Base-by-base conservation (phyloP, 2,797 vertebrate species). In the Coendou prehensilis region DNA sequence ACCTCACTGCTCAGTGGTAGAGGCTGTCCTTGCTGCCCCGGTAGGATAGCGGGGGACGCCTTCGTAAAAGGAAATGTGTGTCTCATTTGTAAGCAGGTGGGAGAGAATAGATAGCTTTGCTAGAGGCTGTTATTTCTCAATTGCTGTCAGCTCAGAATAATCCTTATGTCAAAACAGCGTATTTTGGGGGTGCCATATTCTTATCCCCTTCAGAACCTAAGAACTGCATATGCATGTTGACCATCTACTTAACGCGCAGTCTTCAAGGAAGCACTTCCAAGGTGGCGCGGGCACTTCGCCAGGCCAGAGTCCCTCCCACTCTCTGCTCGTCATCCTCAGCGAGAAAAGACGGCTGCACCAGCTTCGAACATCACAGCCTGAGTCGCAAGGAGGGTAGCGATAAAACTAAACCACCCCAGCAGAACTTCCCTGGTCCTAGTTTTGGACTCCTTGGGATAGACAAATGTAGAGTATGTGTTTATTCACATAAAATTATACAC, bases 41-140 rank as follows among this genome's bases (percentile, higher is more conserved):
- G 15, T 56, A 5, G 0, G 0, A 59, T 1, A 57, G 5, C 41
- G 4, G 37, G 18, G 7, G 33, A 64, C 33, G 17, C 1, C 54
- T 64, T 92, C 33, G 57, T 6, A 56, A 83, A 50, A 83, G 5
- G n/a, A 83, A 61, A 83, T 6, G 14, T 30, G 45, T 2, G 37
- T 23, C 45, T 20, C 9, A 3, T 73, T 71, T 87, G 54, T 69
- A 67, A 56, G 73, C 5, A 76, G 50, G 20, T 5, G 33, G 26
- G 14, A 28, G 28, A 73, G 9, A 3, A 9, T 10, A 20, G 47
- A 71, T 26, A 92, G 23, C 23, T 37, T 87, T 93, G 89, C 37
- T 26, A 64, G 22, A 13, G 28, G 11, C 69, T 87, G 22, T 56
- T 8, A 13, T 57, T 89, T 89, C 63, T 95, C 37, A 45, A 0